Evolutionary conservation across 2,888 invertebrate species (phyloP), one percentile per base, ranked within the genome.

Genomic region (Hypsopygia costalis): DNA sequence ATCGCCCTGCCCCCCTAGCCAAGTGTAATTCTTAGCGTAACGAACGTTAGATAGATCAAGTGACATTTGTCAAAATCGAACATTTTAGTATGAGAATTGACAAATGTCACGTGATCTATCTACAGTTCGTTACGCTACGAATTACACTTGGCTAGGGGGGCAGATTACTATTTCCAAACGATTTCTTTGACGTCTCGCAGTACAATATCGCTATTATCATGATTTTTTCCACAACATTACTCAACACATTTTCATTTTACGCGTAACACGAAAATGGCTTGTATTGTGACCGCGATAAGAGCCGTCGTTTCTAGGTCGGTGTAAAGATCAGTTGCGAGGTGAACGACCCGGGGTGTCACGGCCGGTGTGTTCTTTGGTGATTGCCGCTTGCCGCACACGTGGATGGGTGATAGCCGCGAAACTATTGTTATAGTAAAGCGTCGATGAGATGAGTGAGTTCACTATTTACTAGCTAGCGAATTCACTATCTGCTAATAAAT

Each of bases 311-410:
- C 62, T 74, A 68, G 77, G 75, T 72, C 69, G 66, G 55, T 63
- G 51, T 63, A 72, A 75, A 75, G 71, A 79, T 70, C 73, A 69
- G 65, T 72, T 54, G 72, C 62, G 69, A 59, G 83, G 74, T 86
- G 67, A 81, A 81, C 58, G 83, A 65, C 79, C 85, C 57, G 44
- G 57, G 69, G 69, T 85, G 86, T 85, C 86, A 86, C 64, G 82
- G 81, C 68, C 82, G 68, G 49, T 6, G 36, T 21, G 40, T 36
- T 44, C 38, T 43, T 40, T 40, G 33, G 33, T 43, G 41, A 25
- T 25, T 52, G 49, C 36, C 45, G 52, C 52, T 55, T 54, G 50
- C 44, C 36, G 48, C 35, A 44, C 65, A 64, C 66, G 66, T 69
- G 68, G 68, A 62, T 63, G 16, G 16, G 16, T 16, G 16, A 16